Conservation (phyloP, 2,888 invertebrate genomes). For the Hypomecis atomaria region DNA sequence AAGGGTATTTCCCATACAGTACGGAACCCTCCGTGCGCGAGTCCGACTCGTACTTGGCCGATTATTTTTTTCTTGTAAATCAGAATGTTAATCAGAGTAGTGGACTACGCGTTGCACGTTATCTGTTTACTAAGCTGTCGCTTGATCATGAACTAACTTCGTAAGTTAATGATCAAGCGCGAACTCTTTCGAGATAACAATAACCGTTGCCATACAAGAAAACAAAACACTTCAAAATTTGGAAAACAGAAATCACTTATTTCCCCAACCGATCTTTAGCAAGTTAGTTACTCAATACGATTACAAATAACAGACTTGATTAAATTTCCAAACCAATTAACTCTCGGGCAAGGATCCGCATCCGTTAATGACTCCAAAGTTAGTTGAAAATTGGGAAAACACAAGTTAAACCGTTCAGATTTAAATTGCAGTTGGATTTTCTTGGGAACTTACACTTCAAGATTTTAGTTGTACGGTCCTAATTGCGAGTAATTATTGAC, state of each 20-base stretch:
- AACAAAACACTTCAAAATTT: not conserved
- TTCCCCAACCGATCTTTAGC: not conserved
- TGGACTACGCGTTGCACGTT: too few relatives aligned
- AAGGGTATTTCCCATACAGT: too few relatives aligned
- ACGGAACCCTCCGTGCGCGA: too few relatives aligned
- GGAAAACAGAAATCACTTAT: not conserved
- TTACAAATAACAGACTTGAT: constrained; percentile 28
- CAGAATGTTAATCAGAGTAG: too few relatives aligned
- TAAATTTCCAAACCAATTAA: constrained; percentile 30
- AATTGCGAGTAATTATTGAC: not conserved
- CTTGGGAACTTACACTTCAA: constrained; percentile 1
- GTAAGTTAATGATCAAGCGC: too few relatives aligned
- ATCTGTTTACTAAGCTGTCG: too few relatives aligned
- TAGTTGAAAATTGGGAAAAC: constrained; percentile 19
- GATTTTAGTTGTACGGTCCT: not conserved
- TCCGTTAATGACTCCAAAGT: constrained; percentile 26
- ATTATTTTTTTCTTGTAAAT: too few relatives aligned
- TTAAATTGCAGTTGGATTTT: constrained; percentile 21
- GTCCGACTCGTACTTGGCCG: too few relatives aligned
- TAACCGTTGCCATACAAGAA: not conserved
- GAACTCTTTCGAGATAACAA: too few relatives aligned
- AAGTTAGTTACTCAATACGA: constrained; percentile 15
- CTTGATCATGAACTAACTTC: too few relatives aligned
- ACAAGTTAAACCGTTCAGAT: constrained; percentile 13
- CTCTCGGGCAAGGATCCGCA: constrained; percentile 22